Evolutionary conservation across 2,113 vertebrate species (phyloP).

Genomic region (Cebidichthys violaceus): DNA sequence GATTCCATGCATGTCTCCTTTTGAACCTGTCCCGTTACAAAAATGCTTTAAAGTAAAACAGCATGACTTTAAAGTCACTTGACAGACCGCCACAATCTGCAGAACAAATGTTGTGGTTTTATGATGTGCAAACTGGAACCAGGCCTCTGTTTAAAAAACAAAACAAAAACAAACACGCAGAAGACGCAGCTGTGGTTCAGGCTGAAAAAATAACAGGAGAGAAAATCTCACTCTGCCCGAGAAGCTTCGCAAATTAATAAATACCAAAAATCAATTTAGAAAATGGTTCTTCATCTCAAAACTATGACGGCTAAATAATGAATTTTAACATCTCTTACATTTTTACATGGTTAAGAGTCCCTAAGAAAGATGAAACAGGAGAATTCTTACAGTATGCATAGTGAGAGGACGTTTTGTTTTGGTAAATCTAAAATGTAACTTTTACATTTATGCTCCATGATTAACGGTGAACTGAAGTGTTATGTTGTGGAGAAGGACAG

Average conservation of each 20-base stretch:
- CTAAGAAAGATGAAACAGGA: constrained; percentile 6
- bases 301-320: constrained; percentile 1
- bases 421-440: not conserved
- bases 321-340: constrained; percentile 11
- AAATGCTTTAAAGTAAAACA: constrained; percentile 29
- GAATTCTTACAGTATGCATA: not conserved
- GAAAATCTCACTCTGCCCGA: not conserved
- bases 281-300: not conserved
- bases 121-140: constrained; percentile 47
- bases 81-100: not conserved
- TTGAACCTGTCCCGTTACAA: not conserved
- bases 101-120: constrained; percentile 13
- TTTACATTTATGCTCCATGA: not conserved
- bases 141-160: not conserved
- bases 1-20: constrained; percentile 30
- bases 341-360: not conserved
- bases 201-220: constrained; percentile 8
- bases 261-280: constrained; percentile 33
- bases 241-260: constrained; percentile 46
- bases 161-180: not conserved
- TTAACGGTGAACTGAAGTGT: not conserved
- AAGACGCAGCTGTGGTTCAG: constrained; percentile 60
- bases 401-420: constrained; percentile 1
- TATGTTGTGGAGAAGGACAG: not conserved
- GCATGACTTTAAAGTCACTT: not conserved